phyloP scores from a whole-genome alignment of 2,797 vertebrate species.

The Acanthurus leucopareius region DNA sequence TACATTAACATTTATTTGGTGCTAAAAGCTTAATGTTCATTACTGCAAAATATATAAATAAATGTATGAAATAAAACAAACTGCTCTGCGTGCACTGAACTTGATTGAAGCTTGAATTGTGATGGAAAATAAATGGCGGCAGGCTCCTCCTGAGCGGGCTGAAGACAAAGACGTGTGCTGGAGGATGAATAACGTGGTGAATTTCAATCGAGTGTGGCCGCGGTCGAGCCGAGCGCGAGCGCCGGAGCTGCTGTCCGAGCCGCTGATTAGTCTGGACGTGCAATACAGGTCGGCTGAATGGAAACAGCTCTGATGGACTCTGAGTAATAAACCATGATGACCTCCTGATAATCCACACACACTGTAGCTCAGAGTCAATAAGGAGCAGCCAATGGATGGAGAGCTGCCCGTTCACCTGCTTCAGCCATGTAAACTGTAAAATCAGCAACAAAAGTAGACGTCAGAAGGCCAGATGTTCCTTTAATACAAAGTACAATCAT shows the following conservation, averaged over 20 bases:
- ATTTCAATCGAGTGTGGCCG: constrained; percentile 40
- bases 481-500: background rate
- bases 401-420: constrained; percentile 13
- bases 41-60: background rate
- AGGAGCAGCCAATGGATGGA: constrained; percentile 1
- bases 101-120: constrained; percentile 24
- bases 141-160: constrained; percentile 9
- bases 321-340: constrained; percentile 62
- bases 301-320: constrained; percentile 58
- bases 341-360: constrained; percentile 53
- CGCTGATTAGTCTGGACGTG: constrained; percentile 55
- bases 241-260: constrained; percentile 20
- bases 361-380: constrained; percentile 13
- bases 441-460: background rate
- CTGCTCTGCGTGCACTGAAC: background rate
- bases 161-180: constrained; percentile 57
- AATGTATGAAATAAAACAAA: background rate
- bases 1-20: background rate
- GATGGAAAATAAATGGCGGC: constrained; percentile 23
- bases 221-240: constrained; percentile 20
- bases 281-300: constrained; percentile 35
- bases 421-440: background rate
- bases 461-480: background rate
- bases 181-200: constrained; percentile 26
- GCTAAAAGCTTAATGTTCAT: background rate